These are phyloP conservation scores for Hormaphis cornu DNA, from an alignment of 1,140 invertebrate genomes.

Conservation along the genomic window DNA sequence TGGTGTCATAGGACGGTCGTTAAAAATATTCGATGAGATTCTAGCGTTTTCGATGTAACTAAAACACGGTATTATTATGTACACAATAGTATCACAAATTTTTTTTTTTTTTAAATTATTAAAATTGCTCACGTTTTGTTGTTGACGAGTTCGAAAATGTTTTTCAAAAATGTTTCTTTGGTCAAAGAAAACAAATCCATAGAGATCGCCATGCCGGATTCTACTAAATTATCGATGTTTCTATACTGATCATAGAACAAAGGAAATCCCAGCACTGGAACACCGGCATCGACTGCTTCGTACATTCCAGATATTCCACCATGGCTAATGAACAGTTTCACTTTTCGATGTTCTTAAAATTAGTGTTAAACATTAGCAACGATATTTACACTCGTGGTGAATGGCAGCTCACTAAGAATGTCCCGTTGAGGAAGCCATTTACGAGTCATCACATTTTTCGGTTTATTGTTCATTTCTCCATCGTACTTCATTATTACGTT, in stretches of 20 bases:
- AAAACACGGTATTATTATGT: not conserved
- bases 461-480: constrained; percentile 36
- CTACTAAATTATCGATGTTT: constrained; percentile 40
- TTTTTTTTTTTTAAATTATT: no score
- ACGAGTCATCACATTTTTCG: not conserved
- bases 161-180: not conserved
- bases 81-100: not conserved
- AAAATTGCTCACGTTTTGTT: not conserved
- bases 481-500: constrained; percentile 48
- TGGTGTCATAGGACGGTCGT: constrained; percentile 42
- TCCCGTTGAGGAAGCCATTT: constrained; percentile 33
- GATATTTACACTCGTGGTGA: constrained; percentile 12
- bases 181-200: constrained; percentile 40
- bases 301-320: constrained; percentile 57
- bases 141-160: not conserved
- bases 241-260: constrained; percentile 52
- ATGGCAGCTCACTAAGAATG: not conserved
- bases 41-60: not conserved
- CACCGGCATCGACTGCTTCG: constrained; percentile 59
- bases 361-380: not conserved
- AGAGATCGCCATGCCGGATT: constrained; percentile 33
- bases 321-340: constrained; percentile 59
- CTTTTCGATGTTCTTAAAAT: constrained; percentile 52
- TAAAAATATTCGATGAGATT: constrained; percentile 8
- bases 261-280: constrained; percentile 60